phyloP scores from a whole-genome alignment of 2,797 vertebrate genomes.

The Rhadinocentrus ornatus region DNA sequence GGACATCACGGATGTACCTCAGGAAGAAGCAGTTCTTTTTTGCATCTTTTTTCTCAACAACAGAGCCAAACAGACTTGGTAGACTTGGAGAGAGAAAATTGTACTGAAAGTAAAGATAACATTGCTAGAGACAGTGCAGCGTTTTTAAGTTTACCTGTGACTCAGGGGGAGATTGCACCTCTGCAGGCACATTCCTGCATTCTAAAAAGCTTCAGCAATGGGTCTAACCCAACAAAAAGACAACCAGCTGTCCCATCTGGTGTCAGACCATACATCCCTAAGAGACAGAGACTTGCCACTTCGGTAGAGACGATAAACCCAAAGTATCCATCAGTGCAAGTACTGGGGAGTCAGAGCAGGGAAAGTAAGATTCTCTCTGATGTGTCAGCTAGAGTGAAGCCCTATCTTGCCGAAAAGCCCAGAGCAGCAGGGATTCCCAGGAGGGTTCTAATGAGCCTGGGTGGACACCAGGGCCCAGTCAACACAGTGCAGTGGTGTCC shows the following conservation, averaged over 20 bases:
- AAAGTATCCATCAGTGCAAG: conserved; percentile 21
- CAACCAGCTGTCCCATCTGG: conserved; percentile 41
- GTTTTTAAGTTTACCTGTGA: conserved; percentile 16
- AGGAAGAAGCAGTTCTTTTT: conserved; percentile 24
- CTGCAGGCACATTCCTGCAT: conserved; percentile 11
- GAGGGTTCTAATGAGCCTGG: conserved; percentile 82
- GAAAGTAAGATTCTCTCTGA: conserved; percentile 67
- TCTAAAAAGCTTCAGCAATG: conserved; percentile 18
- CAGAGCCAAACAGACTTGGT: conserved; percentile 13
- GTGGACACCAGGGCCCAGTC: conserved; percentile 88
- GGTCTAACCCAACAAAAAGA: conserved; percentile 75
- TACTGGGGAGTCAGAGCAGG: conserved; percentile 35
- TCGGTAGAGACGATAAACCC: conserved; percentile 24
- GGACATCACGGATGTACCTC: conserved; percentile 18
- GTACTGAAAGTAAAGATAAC: neutral
- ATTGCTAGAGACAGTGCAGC: conserved; percentile 18
- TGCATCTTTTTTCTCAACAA: conserved; percentile 1
- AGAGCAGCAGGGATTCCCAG: conserved; percentile 81
- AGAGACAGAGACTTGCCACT: conserved; percentile 82
- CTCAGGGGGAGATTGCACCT: conserved; percentile 6
- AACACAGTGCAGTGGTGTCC: conserved; percentile 93
- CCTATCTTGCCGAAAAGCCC: conserved; percentile 80
- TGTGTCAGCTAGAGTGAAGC: conserved; percentile 84
- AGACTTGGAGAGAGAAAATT: conserved; percentile 16
- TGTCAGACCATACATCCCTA: conserved; percentile 90